These are phyloP conservation scores for Rhabdomys dilectus DNA, from an alignment of 2,113 vertebrate genomes.

Conservation along the genomic window DNA sequence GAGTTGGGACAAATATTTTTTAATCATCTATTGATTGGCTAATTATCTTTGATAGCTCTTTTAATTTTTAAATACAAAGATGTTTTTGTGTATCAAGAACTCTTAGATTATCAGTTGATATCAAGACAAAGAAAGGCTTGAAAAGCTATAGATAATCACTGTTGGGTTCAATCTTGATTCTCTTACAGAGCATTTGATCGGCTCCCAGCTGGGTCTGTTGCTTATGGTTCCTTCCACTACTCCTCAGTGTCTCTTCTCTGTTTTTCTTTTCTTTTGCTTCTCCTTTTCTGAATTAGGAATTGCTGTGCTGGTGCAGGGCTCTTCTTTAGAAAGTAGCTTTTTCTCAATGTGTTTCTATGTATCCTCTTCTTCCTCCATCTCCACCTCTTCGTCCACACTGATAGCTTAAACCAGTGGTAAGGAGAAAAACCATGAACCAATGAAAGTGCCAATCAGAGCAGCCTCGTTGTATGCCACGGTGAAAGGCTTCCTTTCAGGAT, in stretches of 20 bases:
- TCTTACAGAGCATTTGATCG: background rate
- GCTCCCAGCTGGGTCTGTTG: background rate
- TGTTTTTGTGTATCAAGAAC: background rate
- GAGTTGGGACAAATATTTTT: background rate
- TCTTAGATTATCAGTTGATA: background rate
- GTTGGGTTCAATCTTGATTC: background rate
- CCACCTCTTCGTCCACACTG: background rate
- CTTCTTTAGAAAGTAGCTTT: background rate
- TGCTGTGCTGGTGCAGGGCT: background rate
- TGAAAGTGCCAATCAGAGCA: background rate
- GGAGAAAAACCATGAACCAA: background rate
- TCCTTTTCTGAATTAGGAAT: background rate
- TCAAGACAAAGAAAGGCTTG: background rate
- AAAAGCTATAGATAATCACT: background rate
- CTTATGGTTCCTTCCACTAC: background rate
- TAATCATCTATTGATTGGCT: background rate
- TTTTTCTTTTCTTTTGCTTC: background rate
- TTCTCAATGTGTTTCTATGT: background rate
- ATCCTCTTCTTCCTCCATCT: background rate
- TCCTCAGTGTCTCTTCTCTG: background rate
- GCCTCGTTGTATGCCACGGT: background rate
- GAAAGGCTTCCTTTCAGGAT: background rate
- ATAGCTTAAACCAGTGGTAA: background rate
- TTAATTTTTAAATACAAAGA: background rate
- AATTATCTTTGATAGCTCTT: background rate